Percentiles rank a stretch among this genome's conserved stretches.
Conservation (phyloP, 2,888 invertebrate species). For the Drosophila demipolita region DNA sequence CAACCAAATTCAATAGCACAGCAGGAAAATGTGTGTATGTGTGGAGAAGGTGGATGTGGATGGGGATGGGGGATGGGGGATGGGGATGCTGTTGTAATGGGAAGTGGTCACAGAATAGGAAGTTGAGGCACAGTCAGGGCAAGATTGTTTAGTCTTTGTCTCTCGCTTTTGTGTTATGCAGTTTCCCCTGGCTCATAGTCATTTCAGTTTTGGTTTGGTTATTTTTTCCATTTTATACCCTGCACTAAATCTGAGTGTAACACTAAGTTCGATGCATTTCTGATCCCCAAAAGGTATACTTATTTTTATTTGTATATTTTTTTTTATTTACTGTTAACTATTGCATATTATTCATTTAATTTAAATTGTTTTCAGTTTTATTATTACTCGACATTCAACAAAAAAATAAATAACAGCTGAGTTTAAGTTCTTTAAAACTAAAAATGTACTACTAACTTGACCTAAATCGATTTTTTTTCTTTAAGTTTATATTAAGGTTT, state of each 20-base stretch:
- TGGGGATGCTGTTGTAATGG: not conserved
- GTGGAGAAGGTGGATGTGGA: not conserved
- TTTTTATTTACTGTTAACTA: not conserved
- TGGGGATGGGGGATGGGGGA: not conserved
- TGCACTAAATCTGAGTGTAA: not conserved
- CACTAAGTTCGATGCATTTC: not conserved
- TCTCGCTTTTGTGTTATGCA: constrained; percentile 44
- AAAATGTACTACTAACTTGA: not conserved
- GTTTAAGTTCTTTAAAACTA: not conserved
- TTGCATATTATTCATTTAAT: not conserved
- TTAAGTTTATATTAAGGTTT: not conserved
- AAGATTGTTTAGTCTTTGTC: constrained; percentile 53
- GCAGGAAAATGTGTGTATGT: not conserved
- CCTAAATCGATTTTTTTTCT: not conserved
- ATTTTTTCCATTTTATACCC: not conserved
- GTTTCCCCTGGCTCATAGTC: not conserved
- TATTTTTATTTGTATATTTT: not conserved
- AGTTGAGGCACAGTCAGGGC: constrained; percentile 23
- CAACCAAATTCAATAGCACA: constrained; percentile 20
- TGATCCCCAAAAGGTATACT: not conserved
- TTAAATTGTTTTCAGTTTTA: not conserved
- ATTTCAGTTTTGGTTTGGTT: not conserved
- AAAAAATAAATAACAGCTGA: not conserved
- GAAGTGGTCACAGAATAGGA: not conserved
- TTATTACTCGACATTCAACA: not conserved